Evolutionary conservation across 2,888 invertebrate species (phyloP).

Genomic region (Drosophila nigricruria): DNA sequence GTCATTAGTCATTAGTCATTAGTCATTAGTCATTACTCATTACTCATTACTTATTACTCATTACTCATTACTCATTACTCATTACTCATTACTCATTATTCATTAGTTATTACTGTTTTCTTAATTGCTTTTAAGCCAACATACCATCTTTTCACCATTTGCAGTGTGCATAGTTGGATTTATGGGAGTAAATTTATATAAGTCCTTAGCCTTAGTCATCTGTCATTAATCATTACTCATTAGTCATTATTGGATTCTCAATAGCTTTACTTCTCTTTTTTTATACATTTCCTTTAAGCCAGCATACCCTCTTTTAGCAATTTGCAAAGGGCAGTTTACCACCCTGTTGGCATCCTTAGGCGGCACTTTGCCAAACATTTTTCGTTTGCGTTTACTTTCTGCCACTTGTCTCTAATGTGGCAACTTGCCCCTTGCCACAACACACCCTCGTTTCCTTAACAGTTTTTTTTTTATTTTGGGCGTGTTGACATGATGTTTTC

Average conservation of each 20-base stretch:
- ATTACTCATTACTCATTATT: no score
- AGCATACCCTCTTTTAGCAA: background rate
- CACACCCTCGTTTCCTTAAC: conserved; percentile 24
- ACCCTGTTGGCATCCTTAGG: conserved; percentile 52
- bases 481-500: conserved; percentile 78
- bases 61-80: no score
- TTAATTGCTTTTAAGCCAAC: background rate
- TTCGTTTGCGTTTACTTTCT: conserved; percentile 59
- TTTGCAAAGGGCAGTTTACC: conserved; percentile 2
- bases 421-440: conserved; percentile 22
- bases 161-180: conserved; percentile 4
- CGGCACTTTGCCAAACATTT: conserved; percentile 75
- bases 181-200: no score
- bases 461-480: conserved; percentile 63
- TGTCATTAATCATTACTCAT: background rate
- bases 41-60: no score
- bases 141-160: background rate
- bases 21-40: no score
- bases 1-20: no score
- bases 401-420: conserved; percentile 67
- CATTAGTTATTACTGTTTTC: background rate
- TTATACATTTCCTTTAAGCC: background rate
- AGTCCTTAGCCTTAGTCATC: no score
- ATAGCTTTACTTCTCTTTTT: no score
- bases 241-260: background rate